These are phyloP conservation scores for Lycaon pictus DNA, from an alignment of 2,113 vertebrate genomes.

Conservation along the genomic window DNA sequence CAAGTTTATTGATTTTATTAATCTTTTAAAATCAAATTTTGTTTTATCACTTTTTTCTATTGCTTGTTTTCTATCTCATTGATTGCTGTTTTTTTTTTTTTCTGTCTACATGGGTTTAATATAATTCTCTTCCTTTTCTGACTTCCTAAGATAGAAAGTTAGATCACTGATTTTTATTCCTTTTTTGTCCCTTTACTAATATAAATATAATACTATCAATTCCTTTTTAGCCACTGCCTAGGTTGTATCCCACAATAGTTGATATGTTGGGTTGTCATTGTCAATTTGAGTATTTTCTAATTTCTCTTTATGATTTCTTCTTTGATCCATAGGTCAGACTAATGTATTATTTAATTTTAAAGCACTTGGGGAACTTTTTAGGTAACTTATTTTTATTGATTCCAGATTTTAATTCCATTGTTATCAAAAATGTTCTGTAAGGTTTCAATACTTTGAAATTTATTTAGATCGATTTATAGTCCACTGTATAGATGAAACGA, in stretches of 20 bases:
- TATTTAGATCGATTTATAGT: neutral
- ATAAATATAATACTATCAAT: neutral
- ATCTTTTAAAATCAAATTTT: conserved; percentile 4
- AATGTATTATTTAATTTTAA: conserved; percentile 27
- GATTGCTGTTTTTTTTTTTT: neutral
- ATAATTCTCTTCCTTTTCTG: neutral
- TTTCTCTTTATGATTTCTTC: conserved; percentile 19
- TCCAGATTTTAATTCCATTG: neutral
- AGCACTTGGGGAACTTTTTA: neutral
- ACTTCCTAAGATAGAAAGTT: neutral
- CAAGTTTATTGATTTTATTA: neutral
- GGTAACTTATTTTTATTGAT: neutral
- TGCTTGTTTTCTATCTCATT: neutral
- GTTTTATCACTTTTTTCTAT: neutral
- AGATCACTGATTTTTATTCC: neutral
- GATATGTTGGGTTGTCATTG: neutral
- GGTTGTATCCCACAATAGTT: neutral
- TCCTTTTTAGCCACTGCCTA: neutral
- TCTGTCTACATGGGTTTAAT: neutral
- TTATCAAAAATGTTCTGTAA: neutral
- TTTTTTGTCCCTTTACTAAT: neutral
- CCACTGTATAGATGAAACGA: neutral
- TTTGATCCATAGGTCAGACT: neutral
- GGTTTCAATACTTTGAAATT: conserved; percentile 31
- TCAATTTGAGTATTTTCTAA: conserved; percentile 4